Conservation (phyloP, 2,888 invertebrate species). For the Physocephala rufipes region DNA sequence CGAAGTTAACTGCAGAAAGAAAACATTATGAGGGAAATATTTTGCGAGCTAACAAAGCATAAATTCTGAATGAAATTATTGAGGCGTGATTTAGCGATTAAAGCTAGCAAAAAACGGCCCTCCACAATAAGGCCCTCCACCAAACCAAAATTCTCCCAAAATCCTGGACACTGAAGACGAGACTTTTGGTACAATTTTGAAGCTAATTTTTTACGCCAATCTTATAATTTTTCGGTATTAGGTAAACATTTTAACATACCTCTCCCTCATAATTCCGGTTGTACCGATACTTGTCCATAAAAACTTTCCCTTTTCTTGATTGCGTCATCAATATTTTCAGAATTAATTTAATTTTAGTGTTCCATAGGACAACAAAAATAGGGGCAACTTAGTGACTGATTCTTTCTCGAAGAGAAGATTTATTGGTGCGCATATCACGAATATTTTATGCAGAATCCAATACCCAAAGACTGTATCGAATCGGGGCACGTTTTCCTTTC, state of each 20-base stretch:
- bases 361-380: not conserved
- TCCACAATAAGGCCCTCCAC: too few species aligned
- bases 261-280: not conserved
- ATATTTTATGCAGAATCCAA: not conserved
- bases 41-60: conserved; percentile 16
- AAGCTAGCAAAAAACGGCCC: conserved; percentile 19
- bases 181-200: not conserved
- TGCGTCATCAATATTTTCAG: conserved; percentile 27
- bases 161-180: not conserved
- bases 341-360: conserved; percentile 18
- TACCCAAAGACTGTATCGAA: conserved; percentile 24
- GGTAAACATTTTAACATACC: too few species aligned
- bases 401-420: conserved; percentile 16
- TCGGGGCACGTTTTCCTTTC: conserved; percentile 29
- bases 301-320: not conserved
- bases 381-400: not conserved
- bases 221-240: too few species aligned
- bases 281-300: conserved; percentile 2
- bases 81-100: conserved; percentile 21
- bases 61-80: conserved; percentile 21
- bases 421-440: conserved; percentile 28
- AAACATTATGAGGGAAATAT: not conserved
- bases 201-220: too few species aligned
- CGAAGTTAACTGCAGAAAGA: not conserved
- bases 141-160: too few species aligned